Evolutionary conservation across 2,888 invertebrate species (phyloP).

Genomic region (Belgica antarctica): DNA sequence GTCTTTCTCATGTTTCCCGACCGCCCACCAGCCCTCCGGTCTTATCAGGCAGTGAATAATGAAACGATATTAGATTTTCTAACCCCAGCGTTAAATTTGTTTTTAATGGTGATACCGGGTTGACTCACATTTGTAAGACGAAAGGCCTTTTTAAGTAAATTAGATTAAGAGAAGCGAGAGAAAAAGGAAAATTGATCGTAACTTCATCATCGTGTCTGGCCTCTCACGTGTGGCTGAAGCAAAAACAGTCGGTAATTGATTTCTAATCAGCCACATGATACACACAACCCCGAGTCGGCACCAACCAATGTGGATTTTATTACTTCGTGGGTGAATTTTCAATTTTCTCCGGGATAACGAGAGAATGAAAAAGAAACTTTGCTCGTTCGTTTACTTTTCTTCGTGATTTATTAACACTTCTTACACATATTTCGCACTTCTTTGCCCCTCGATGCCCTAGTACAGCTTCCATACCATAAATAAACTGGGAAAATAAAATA

Average conservation of each 20-base stretch:
- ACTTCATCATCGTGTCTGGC: not conserved
- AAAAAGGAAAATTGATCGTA: not conserved
- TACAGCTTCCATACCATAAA: slow-evolving; percentile 13
- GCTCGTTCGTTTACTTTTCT: not conserved
- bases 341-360: not conserved
- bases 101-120: slow-evolving; percentile 39
- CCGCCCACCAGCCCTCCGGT: not conserved
- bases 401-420: not conserved
- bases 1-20: not conserved
- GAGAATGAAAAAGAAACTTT: not conserved
- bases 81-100: slow-evolving; percentile 41
- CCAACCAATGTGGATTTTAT: slow-evolving; percentile 8
- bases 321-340: slow-evolving; percentile 3
- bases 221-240: not conserved
- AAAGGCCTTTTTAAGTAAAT: slow-evolving; percentile 30
- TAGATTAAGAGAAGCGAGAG: slow-evolving; percentile 36
- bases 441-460: not conserved
- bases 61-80: slow-evolving; percentile 26
- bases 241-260: slow-evolving; percentile 36
- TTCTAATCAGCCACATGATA: slow-evolving; percentile 35
- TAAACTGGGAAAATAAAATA: slow-evolving; percentile 40
- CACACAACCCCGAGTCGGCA: not conserved
- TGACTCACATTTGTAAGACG: slow-evolving; percentile 12
- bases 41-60: slow-evolving; percentile 38
- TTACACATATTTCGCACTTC: not conserved